Evolutionary conservation across 1,140 invertebrate genomes (phyloP), one percentile per base, ranked within the genome.

Genomic region (Capitella teleta): DNA sequence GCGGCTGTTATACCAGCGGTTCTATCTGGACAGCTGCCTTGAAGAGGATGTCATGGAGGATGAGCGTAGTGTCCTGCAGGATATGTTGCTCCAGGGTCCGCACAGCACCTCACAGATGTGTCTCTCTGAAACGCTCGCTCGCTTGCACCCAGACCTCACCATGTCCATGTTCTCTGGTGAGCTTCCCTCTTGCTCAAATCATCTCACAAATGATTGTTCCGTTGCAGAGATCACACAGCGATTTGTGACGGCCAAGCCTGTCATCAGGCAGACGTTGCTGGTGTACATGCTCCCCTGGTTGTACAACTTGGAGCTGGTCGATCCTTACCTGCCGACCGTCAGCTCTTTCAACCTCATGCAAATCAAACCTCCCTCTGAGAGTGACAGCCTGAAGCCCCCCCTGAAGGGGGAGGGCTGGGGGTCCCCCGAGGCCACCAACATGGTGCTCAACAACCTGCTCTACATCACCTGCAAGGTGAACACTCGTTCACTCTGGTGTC

Each of bases 111-210:
- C 87, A 30, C 92, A 96, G 73, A 80, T 87, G 60, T 87, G 87
- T 69, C 77, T 98, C 2, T 93, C 90, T 0, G 79, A 86, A 49
- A 89, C 96, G 63, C 73, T 98, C 52, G 86, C 94, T 0, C 83
- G 89, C 49, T 74, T 95, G 10, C 92, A 98, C 70, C 90, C 93
- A 0, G 92, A 98, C 62, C 77, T 98, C 0, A 97, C 94, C 8
- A 96, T 98, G 91, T 90, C 92, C 0, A 95, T 98, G 80, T 98
- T 98, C 74, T 96, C 92, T 64, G 91, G 90, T 93, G 70, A 78
- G 68, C 67, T 24, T 24, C 21, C 38, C n/a, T 6, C 36, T 34
- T 16, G 16, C 49, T 38, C 14, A 1, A 42, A 42, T 42, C 14
- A 1, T 19, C 19, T 12, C 10, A 34, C 32, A 34, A 1, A 38